These are phyloP conservation scores for Papilio xuthus DNA, from an alignment of 1,140 invertebrate species.

Conservation along the genomic window DNA sequence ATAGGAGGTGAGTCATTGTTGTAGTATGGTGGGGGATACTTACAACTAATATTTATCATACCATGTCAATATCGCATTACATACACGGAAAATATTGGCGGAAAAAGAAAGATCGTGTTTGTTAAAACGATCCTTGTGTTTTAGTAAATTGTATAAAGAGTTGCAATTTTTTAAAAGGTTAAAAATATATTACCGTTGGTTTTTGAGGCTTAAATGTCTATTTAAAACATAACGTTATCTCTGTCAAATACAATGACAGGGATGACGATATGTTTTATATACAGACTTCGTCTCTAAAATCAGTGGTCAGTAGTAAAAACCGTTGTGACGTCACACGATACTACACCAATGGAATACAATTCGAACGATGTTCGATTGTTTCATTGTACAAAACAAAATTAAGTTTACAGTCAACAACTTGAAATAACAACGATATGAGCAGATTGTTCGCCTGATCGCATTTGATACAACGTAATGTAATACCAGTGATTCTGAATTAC, in stretches of 20 bases:
- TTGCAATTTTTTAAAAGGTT: no score
- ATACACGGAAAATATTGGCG: not conserved
- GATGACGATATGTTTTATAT: no score
- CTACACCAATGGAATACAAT: conserved; percentile 28
- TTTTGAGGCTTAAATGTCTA: no score
- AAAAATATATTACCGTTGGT: no score
- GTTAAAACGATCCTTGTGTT: no score
- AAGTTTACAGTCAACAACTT: not conserved
- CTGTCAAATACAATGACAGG: no score
- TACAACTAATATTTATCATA: not conserved
- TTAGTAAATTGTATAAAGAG: no score
- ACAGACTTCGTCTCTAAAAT: no score
- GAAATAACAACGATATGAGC: not conserved
- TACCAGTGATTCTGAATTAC: not conserved
- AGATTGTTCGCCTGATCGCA: not conserved
- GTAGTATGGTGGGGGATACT: conserved; percentile 16
- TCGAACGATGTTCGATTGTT: conserved; percentile 6
- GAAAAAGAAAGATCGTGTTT: no score
- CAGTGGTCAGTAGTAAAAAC: not conserved
- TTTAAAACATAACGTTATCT: no score
- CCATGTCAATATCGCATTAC: not conserved
- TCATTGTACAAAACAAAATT: conserved; percentile 6
- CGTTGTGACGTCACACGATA: not conserved
- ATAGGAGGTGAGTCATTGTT: conserved; percentile 11
- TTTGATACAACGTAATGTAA: not conserved